Evolutionary conservation across 2,797 vertebrate species (phyloP).

Genomic region (Tangara arthus): DNA sequence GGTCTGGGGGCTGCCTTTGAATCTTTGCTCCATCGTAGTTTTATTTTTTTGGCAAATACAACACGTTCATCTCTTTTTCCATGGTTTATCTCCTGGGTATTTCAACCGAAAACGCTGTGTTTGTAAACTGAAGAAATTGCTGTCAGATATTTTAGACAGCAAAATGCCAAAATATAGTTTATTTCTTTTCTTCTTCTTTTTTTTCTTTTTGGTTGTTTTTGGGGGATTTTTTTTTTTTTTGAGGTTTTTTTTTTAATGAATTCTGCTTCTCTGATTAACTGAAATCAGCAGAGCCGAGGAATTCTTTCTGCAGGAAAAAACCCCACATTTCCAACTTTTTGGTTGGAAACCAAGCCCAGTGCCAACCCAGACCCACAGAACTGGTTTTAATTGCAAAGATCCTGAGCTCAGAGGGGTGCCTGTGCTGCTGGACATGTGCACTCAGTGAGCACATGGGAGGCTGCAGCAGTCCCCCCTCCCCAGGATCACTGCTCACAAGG

Average conservation of each 20-base stretch:
- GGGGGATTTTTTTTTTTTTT: neutral
- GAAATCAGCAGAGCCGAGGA: neutral
- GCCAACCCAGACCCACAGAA: conserved; percentile 41
- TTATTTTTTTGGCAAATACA: neutral
- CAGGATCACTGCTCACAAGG: neutral
- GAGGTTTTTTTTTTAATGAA: neutral
- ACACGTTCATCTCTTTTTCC: neutral
- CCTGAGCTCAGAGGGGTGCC: neutral
- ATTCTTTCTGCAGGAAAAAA: conserved; percentile 46
- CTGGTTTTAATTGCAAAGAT: conserved; percentile 59
- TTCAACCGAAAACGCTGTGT: neutral
- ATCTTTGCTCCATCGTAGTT: fast-evolving
- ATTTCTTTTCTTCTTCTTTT: neutral
- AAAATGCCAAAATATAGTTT: neutral
- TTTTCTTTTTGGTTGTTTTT: neutral
- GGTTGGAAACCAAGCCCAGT: conserved; percentile 26
- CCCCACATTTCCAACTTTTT: conserved; percentile 52
- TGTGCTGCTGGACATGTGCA: fast-evolving
- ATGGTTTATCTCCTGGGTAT: neutral
- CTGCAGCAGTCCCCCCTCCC: neutral
- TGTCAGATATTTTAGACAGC: neutral
- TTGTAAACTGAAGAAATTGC: neutral
- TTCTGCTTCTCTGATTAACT: conserved; percentile 22
- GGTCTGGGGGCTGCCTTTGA: fast-evolving
- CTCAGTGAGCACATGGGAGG: neutral